Evolutionary conservation across 2,888 invertebrate genomes (phyloP).

Genomic region (Halictus ligatus): DNA sequence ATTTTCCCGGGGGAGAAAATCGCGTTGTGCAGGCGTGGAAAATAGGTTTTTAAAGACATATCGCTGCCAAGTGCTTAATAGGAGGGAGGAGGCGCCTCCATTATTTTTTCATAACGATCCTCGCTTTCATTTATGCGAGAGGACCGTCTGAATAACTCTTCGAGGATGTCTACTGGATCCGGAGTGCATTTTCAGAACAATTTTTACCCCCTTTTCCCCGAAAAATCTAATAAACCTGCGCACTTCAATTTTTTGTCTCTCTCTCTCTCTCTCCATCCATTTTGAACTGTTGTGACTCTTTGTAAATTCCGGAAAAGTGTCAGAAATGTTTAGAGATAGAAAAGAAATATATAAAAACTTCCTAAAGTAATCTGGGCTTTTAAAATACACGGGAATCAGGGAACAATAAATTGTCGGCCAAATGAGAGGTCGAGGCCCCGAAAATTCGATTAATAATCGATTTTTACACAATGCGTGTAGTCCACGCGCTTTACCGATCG

Average conservation of each 20-base stretch:
- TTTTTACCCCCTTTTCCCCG: not conserved
- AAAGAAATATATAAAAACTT: not conserved
- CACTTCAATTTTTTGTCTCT: not conserved
- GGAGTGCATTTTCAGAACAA: not conserved
- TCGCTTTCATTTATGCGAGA: not conserved
- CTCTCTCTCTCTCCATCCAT: not conserved
- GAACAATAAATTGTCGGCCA: not conserved
- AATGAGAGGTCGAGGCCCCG: not conserved
- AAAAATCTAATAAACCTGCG: not conserved
- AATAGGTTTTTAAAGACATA: slow-evolving; percentile 7
- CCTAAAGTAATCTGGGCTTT: not conserved
- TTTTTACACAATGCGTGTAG: slow-evolving; percentile 1
- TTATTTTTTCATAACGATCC: slow-evolving; percentile 9
- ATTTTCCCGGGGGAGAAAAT: not conserved
- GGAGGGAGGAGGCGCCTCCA: not conserved
- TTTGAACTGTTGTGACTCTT: not conserved
- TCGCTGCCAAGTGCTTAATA: slow-evolving; percentile 7
- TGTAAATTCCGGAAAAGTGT: not conserved
- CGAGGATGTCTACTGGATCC: not conserved
- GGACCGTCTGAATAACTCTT: not conserved
- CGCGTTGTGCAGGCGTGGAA: not conserved
- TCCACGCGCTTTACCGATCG: not conserved
- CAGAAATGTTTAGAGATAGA: not conserved
- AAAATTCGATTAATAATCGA: slow-evolving; percentile 5
- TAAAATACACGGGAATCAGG: not conserved